Base-by-base conservation (phyloP, 2,113 vertebrate species). In the Fulmarus glacialis region DNA sequence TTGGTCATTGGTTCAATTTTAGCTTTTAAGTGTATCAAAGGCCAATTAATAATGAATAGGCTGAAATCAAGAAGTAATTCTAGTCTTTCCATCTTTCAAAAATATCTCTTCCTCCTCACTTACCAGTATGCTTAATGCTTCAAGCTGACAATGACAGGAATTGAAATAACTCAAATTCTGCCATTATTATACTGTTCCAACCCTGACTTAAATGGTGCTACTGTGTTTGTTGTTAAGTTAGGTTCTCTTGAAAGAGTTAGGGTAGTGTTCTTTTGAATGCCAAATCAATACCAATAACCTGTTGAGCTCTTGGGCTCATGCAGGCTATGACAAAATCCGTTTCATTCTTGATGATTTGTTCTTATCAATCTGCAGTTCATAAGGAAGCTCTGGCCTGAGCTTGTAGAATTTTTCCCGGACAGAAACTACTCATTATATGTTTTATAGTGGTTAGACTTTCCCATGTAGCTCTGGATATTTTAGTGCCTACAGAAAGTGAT, bases 231-330 rank as follows among this genome's bases (percentile, higher is more conserved):
- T 91, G 78, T 88, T 78, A 92, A 93, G 82, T 78, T 87, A 59
- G 75, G 42, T 1, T 75, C 70, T 48, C 72, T 77, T 92, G 50
- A 93, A 94, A 78, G 73, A 66, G 38, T 77, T 36, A 87, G 34
- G 15, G 27, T 86, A 78, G 52, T 85, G 83, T 74, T 95, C 82
- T 82, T 91, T 72, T 94, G 79, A 87, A 89, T 97, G 74, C 45
- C 80, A 77, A 95, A 96, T 95, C 91, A 91, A 91, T 97, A 88
- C 47, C 78, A 89, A 90, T 93, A 94, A 95, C 55, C 47, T 77
- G 83, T 96, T 77, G 87, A 96, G 83, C 53, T 87, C 91, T 59
- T 80, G 77, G 71, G 55, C 81, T 91, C 73, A 36, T 45, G 16
- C 27, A 63, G 62, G 8, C 63, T 86, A 53, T 73, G 82, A 92